These are phyloP conservation scores for Agrotis puta DNA, from an alignment of 2,888 invertebrate genomes.

Conservation along the genomic window DNA sequence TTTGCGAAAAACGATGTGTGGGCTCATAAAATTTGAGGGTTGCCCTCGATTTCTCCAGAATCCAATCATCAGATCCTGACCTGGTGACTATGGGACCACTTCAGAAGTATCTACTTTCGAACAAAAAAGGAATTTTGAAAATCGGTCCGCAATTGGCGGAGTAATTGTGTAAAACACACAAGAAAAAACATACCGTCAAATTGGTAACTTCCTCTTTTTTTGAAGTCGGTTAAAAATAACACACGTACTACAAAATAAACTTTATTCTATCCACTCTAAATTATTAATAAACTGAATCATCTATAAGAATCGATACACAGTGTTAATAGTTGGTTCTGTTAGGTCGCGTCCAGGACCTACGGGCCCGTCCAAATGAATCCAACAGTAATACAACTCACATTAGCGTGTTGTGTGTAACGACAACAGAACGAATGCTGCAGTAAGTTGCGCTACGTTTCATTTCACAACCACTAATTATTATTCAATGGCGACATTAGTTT, in stretches of 20 bases:
- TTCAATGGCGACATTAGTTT: constrained; percentile 23
- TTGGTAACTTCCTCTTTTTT: too few species aligned
- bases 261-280: background rate
- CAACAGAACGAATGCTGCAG: constrained; percentile 29
- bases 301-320: background rate
- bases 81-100: too few species aligned
- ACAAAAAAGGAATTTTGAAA: too few species aligned
- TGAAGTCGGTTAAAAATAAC: too few species aligned
- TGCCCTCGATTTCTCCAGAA: too few species aligned
- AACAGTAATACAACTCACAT: constrained; percentile 32
- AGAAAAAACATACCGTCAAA: too few species aligned
- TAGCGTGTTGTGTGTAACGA: constrained; percentile 34
- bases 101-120: too few species aligned
- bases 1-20: too few species aligned
- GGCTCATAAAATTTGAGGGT: too few species aligned
- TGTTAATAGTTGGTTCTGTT: background rate
- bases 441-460: constrained; percentile 10
- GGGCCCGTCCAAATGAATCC: background rate
- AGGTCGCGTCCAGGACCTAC: background rate
- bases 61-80: too few species aligned
- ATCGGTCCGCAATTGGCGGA: too few species aligned
- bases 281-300: background rate
- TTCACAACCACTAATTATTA: constrained; percentile 31
- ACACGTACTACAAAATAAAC: background rate
- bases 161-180: too few species aligned